A percentile compares a stretch with the other conserved stretches of the same genome.
These are phyloP conservation scores for Poeciliopsis turrubarensis DNA, from an alignment of 2,113 vertebrate species.

Conservation along the genomic window DNA sequence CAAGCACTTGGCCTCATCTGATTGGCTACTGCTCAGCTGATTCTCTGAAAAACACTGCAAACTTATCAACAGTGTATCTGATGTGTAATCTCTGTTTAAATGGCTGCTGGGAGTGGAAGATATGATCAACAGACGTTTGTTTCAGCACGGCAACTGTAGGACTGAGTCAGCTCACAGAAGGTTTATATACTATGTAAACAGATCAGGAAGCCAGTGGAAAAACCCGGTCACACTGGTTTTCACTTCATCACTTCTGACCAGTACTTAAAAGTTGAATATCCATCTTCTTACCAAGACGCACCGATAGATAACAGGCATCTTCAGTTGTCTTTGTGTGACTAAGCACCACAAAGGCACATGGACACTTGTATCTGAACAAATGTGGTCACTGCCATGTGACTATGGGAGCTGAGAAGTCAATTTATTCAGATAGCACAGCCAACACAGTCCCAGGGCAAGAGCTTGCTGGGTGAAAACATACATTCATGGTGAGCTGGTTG, in stretches of 20 bases:
- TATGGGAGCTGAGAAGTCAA: background rate
- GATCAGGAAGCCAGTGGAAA: background rate
- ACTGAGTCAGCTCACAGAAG: background rate
- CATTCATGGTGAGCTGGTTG: slow-evolving; percentile 72
- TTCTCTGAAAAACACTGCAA: background rate
- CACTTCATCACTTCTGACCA: background rate
- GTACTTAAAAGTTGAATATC: background rate
- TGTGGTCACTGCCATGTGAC: slow-evolving; percentile 25
- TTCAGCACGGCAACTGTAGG: background rate
- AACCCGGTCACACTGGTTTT: background rate
- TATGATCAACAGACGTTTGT: background rate
- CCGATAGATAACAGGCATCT: background rate
- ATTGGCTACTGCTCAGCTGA: background rate
- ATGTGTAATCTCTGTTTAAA: background rate
- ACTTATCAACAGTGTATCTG: background rate
- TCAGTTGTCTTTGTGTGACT: background rate
- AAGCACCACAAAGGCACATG: background rate
- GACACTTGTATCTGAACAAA: background rate
- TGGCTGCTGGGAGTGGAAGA: too few species aligned
- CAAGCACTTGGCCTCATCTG: background rate
- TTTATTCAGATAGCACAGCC: slow-evolving; percentile 17
- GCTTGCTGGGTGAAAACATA: slow-evolving; percentile 22
- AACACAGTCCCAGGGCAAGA: slow-evolving; percentile 13
- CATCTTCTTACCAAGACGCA: background rate
- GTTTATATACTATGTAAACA: background rate